Conservation (phyloP, 2,113 vertebrate genomes). For the Cardinalis cardinalis region DNA sequence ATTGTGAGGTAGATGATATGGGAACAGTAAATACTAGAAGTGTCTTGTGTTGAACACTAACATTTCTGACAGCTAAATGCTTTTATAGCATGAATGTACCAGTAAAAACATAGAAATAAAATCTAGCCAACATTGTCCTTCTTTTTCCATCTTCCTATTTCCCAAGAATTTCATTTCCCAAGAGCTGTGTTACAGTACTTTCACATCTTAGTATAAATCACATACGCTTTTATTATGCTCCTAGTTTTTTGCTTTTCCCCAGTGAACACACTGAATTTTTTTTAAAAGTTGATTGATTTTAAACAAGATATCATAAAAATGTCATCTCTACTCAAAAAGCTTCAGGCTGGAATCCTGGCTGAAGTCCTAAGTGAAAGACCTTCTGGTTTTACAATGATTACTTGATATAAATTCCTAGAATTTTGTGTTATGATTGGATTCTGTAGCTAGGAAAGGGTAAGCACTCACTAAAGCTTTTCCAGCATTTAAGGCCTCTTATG, state of each 20-base stretch:
- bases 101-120: neutral
- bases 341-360: neutral
- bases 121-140: neutral
- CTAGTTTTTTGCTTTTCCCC: neutral
- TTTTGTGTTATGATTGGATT: neutral
- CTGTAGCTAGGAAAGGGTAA: neutral
- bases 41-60: neutral
- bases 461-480: neutral
- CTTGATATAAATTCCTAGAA: neutral
- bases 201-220: neutral
- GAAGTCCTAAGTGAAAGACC: neutral
- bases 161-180: neutral
- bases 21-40: neutral
- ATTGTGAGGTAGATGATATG: neutral
- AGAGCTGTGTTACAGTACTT: neutral
- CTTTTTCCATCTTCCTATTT: neutral
- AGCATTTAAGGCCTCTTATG: neutral
- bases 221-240: neutral
- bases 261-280: neutral
- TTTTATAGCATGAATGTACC: neutral
- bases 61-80: neutral
- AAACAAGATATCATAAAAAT: constrained; percentile 1
- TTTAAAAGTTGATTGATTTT: neutral
- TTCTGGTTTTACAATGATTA: neutral
- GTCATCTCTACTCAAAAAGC: neutral